Base-by-base conservation (phyloP, 2,888 invertebrate genomes). In the Oxycera nigricornis region DNA sequence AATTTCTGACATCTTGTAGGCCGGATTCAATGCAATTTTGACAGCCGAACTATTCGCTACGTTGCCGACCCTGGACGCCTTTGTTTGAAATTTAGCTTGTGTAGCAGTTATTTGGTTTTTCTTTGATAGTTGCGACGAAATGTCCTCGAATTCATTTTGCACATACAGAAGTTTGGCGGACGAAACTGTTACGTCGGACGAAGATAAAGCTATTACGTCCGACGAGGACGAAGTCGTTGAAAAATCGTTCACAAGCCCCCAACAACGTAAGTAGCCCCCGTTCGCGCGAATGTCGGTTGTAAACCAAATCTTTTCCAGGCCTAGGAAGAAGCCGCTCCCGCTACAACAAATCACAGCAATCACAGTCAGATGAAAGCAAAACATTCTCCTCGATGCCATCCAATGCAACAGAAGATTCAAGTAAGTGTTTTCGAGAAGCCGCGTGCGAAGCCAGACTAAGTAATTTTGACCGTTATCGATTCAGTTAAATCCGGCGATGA, bases 401-500 rank as follows among this genome's bases (percentile, higher is more conserved):
- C 4, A 30, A n/a, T n/a, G 59, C 26, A 59, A 59, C 30, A 11
- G 59, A 28, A 14, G 59, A 30, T 14, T 59, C 59, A 59, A 59
- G 59, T 59, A 59, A 28, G n/a, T 50, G 9, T n/a, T 11, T 2
- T 28, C n/a, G 22, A 59, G 9, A 28, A 26, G 30, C 11, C n/a
- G 11, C 2, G 14, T 14, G 30, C n/a, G n/a, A n/a, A n/a, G n/a
- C n/a, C n/a, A n/a, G n/a, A n/a, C n/a, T n/a, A n/a, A 11, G 6
- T 28, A 26, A 30, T 7, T 28, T 30, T 59, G 2, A 4, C 14
- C 4, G 26, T 26, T 7, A 28, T 14, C 7, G 17, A 30, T 59
- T 59, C 59, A 59, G 59, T 28, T 59, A 30, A 59, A 14, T 20
- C 28, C 9, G 59, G 9, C 14, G 59, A 59, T 59, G 59, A 59